Percentiles rank a stretch among this genome's conserved stretches.
Evolutionary conservation across 2,797 vertebrate genomes (phyloP).

Genomic region (Toxotes lorentzi): DNA sequence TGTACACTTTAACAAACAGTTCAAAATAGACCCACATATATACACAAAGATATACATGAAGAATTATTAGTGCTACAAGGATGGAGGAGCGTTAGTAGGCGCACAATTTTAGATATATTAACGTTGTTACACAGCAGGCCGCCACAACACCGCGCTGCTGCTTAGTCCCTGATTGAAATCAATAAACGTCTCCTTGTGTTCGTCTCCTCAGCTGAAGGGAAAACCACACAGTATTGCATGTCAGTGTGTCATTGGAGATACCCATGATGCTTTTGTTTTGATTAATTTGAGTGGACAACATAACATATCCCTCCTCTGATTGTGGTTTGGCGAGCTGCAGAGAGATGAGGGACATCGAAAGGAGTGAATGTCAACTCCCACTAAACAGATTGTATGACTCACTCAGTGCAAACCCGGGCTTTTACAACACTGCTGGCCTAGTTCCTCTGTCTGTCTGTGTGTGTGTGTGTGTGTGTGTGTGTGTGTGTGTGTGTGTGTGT

Average conservation of each 20-base stretch:
- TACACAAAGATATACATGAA: slow-evolving; percentile 50
- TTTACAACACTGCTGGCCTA: slow-evolving; percentile 81
- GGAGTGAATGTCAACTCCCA: slow-evolving; percentile 67
- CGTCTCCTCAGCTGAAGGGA: slow-evolving; percentile 6
- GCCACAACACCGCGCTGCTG: not conserved
- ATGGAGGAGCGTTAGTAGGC: slow-evolving; percentile 55
- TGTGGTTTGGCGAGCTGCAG: slow-evolving; percentile 41
- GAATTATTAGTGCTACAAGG: slow-evolving; percentile 46
- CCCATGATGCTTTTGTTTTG: slow-evolving; percentile 25
- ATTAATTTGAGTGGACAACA: slow-evolving; percentile 28
- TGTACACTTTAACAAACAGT: slow-evolving; percentile 3
- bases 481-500: slow-evolving; percentile 27
- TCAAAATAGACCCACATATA: slow-evolving; percentile 39
- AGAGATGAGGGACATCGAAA: slow-evolving; percentile 54
- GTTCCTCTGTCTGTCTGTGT: slow-evolving; percentile 49
- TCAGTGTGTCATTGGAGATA: slow-evolving; percentile 12
- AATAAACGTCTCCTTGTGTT: slow-evolving; percentile 4
- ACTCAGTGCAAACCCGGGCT: slow-evolving; percentile 88
- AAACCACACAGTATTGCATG: slow-evolving; percentile 31
- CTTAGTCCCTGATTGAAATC: slow-evolving; percentile 22
- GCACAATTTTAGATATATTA: slow-evolving; percentile 1
- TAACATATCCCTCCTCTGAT: slow-evolving; percentile 26
- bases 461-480: slow-evolving; percentile 30
- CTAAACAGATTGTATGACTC: slow-evolving; percentile 81
- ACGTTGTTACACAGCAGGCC: slow-evolving; percentile 15